Evolutionary conservation across 1,140 invertebrate genomes (phyloP), one percentile per base, ranked within the genome.

Genomic region (Drosophila virilis): DNA sequence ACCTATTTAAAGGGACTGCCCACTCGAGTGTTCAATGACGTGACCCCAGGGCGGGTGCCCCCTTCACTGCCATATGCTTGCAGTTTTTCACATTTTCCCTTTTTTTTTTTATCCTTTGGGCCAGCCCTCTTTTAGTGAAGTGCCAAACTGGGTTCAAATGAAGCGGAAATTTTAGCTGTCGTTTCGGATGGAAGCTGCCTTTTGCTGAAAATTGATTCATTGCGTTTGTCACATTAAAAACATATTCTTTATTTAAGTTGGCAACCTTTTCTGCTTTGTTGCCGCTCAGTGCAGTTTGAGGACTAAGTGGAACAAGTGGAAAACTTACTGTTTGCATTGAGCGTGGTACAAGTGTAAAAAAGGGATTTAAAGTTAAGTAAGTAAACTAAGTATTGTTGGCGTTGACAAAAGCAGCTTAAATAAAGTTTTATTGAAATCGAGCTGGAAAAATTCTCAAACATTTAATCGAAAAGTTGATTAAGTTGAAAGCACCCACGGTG

Each of bases 21-120:
- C 77, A 78, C 33, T 88, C 67, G 73, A 78, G 70, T 80, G 84
- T 79, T 67, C 84, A 80, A 77, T 79, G 73, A 55, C 66, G 45
- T 71, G 77, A 77, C 77, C 74, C 62, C 50, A 50, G 51, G 10
- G 57, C 52, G 46, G 17, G 10, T 10, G 17, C 8, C 15, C 33
- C 6, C 32, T 9, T 33, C 13, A 1, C 8, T 46, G 33, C 33
- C 9, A n/a, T 13, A 42, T 35, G 43, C 43, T 46, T 17, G 43
- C 48, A 48, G 45, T 65, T 46, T 52, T 51, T 13, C 50, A 45
- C 59, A 45, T 45, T 82, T 65, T 74, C 33, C 33, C 38, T 22
- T 38, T 61, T 45, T 22, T 38, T 61, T 37, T 54, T 60, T 65
- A 22, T 5, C 46, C 33, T 51, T 32, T 37, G 8, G 33, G 45